phyloP scores from a whole-genome alignment of 92 coral and sea anemone genomes.

The Pocillopora meandrina region DNA sequence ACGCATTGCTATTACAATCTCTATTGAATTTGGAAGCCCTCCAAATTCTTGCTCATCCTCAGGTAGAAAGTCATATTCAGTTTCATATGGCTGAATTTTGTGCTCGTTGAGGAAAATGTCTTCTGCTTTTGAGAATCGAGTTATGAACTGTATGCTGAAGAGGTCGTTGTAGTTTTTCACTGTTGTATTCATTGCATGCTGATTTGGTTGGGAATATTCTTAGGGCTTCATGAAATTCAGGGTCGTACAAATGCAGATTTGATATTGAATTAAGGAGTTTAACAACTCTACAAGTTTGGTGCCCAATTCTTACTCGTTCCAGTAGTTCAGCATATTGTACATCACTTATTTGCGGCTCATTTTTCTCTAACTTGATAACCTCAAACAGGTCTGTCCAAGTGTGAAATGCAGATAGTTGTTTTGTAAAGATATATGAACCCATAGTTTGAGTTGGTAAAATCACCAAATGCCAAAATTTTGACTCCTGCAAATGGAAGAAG shows the following conservation, averaged over 20 bases:
- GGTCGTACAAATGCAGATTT: too few relatives aligned
- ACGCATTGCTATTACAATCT: conserved; percentile 24
- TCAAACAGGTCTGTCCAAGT: conserved; percentile 1
- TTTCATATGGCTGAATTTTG: too few relatives aligned
- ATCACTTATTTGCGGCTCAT: background rate
- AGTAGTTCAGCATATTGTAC: background rate
- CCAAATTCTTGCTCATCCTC: conserved; percentile 17
- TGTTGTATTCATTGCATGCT: background rate
- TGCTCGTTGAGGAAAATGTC: background rate
- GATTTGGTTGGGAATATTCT: background rate
- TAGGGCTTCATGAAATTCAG: too few relatives aligned
- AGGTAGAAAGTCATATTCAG: background rate
- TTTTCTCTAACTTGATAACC: background rate
- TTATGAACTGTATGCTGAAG: background rate
- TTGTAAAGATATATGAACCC: conserved; percentile 13
- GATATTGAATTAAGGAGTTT: too few relatives aligned
- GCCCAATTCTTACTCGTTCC: background rate
- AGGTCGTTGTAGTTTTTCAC: too few relatives aligned
- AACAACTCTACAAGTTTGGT: background rate
- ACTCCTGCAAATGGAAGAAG: conserved; percentile 16
- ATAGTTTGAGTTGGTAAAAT: conserved; percentile 28
- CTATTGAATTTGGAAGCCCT: conserved; percentile 25
- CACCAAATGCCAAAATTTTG: conserved; percentile 32
- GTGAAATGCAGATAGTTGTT: conserved; percentile 3
- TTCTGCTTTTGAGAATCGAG: background rate